phyloP scores from a whole-genome alignment of 2,797 vertebrate genomes.

The Poecilia velifera region DNA sequence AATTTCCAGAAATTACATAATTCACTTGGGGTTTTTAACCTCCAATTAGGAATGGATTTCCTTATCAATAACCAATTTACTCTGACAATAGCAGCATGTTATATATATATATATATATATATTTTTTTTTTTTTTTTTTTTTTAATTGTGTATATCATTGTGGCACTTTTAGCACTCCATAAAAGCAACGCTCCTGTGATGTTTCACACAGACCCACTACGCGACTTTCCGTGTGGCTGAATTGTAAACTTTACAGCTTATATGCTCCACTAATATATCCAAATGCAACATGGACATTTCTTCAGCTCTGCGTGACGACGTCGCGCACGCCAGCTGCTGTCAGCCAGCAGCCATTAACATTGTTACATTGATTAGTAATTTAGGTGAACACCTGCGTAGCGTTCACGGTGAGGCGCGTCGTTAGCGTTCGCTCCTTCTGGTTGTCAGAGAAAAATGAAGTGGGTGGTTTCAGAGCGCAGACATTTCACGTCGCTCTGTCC shows the following conservation, averaged over 20 bases:
- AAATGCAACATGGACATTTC: background rate
- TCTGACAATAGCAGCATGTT: too few species aligned
- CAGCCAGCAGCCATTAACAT: conserved; percentile 33
- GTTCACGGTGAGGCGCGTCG: background rate
- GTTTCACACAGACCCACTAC: background rate
- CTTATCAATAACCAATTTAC: background rate
- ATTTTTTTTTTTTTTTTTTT: too few species aligned
- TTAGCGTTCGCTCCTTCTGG: background rate
- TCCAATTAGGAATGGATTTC: background rate
- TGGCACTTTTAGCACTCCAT: background rate
- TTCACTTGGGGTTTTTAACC: background rate
- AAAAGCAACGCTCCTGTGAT: background rate
- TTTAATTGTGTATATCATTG: background rate
- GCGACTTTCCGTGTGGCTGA: background rate
- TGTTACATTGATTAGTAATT: conserved; percentile 6
- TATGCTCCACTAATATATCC: background rate
- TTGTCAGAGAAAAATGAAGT: background rate
- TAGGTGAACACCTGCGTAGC: conserved; percentile 24
- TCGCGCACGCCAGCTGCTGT: background rate
- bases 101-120: too few species aligned
- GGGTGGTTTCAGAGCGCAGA: background rate
- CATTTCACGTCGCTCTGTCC: background rate
- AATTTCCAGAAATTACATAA: background rate
- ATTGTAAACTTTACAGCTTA: conserved; percentile 29
- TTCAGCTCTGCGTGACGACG: conserved; percentile 11